Conservation (phyloP, 1,140 invertebrate genomes). For the Reticulitermes speratus region DNA sequence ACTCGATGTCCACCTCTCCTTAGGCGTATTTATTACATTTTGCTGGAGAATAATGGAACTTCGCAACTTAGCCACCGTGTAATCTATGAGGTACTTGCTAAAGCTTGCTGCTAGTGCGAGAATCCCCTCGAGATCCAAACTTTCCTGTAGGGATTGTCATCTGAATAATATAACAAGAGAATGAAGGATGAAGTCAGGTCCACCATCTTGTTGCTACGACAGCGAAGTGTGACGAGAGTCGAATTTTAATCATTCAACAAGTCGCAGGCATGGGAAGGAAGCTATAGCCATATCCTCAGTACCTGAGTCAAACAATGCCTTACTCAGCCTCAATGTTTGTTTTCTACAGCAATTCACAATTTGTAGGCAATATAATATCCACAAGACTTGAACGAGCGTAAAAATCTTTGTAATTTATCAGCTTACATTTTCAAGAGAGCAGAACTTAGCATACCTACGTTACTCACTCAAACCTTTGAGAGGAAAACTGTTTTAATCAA, state of each 20-base stretch:
- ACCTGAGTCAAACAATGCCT: too few species aligned
- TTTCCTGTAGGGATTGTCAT: slow-evolving; percentile 15
- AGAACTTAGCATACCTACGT: too few species aligned
- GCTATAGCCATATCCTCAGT: too few species aligned
- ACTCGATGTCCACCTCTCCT: not conserved
- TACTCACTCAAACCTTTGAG: too few species aligned
- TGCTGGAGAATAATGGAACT: not conserved
- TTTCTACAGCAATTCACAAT: too few species aligned
- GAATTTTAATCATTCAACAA: slow-evolving; percentile 1
- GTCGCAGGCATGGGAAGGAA: too few species aligned
- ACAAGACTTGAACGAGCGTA: too few species aligned
- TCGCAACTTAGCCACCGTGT: not conserved
- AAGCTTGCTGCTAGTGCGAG: not conserved
- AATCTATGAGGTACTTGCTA: not conserved
- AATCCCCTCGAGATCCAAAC: not conserved
- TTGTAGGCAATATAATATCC: too few species aligned
- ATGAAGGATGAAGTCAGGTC: slow-evolving; percentile 4
- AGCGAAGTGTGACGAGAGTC: not conserved
- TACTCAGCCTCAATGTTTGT: too few species aligned
- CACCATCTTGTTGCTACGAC: not conserved
- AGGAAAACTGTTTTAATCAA: too few species aligned
- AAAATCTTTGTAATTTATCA: too few species aligned
- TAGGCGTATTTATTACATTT: not conserved
- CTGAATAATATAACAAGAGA: slow-evolving; percentile 12
- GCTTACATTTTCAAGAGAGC: too few species aligned